Evolutionary conservation across 1,140 invertebrate genomes (phyloP).

Genomic region (Coelopa frigida): DNA sequence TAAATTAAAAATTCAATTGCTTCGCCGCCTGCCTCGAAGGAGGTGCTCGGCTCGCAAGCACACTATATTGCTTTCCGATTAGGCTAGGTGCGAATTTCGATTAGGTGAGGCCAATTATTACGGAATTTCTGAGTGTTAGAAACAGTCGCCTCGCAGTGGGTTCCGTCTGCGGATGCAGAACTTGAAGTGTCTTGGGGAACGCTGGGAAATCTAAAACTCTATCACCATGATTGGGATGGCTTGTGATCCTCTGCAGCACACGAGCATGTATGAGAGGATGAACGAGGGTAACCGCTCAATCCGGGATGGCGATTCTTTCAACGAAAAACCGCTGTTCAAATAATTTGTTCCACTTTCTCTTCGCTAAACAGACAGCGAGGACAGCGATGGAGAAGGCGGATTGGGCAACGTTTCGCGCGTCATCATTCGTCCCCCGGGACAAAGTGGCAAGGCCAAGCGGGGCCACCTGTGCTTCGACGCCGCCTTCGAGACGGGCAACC

Average conservation of each 20-base stretch:
- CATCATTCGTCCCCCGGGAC: slow-evolving; percentile 86
- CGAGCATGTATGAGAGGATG: slow-evolving; percentile 57
- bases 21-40: no score
- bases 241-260: slow-evolving; percentile 55
- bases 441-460: slow-evolving; percentile 71
- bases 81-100: no score
- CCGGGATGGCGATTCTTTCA: not conserved
- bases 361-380: slow-evolving; percentile 74
- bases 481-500: slow-evolving; percentile 93
- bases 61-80: no score
- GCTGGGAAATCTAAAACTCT: no score
- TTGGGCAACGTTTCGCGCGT: slow-evolving; percentile 89
- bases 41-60: no score
- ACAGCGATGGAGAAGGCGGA: slow-evolving; percentile 89
- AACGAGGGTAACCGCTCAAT: slow-evolving; percentile 47
- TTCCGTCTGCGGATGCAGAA: no score
- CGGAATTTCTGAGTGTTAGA: no score
- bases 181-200: no score
- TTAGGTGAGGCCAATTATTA: no score
- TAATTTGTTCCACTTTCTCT: slow-evolving; percentile 3
- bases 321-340: not conserved
- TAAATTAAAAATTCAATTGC: no score
- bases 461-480: slow-evolving; percentile 97
- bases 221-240: slow-evolving; percentile 36
- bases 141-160: no score